phyloP scores from a whole-genome alignment of 2,888 invertebrate genomes.

The Brachyptera putata region DNA sequence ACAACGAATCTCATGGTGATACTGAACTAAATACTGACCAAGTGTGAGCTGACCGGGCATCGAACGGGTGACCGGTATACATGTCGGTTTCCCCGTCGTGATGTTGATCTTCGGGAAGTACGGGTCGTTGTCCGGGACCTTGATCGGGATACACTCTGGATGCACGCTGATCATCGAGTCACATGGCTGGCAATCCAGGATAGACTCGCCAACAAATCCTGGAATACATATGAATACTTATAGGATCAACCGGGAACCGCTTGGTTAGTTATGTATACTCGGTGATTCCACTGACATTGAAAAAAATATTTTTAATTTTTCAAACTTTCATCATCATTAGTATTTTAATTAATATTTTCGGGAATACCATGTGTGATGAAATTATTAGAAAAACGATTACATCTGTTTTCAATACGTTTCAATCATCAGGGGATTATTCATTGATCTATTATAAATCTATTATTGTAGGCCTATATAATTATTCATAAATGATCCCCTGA shows the following conservation, averaged over 20 bases:
- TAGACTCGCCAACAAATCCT: constrained; percentile 45
- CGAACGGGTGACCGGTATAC: constrained; percentile 49
- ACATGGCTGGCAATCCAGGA: constrained; percentile 48
- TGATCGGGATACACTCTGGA: constrained; percentile 52
- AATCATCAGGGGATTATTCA: no score
- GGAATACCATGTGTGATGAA: no score
- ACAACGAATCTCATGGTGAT: not conserved
- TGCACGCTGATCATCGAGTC: constrained; percentile 48
- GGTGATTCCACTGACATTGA: no score
- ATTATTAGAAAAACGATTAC: no score
- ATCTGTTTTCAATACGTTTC: no score
- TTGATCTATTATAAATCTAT: no score
- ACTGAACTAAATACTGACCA: constrained; percentile 38
- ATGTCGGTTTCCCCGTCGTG: constrained; percentile 45
- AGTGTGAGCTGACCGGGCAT: constrained; percentile 50
- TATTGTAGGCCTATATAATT: no score
- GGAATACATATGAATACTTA: not conserved
- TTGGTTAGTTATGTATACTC: no score
- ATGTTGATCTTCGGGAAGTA: constrained; percentile 47
- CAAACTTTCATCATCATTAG: no score
- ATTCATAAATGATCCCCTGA: no score
- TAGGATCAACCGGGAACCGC: not conserved
- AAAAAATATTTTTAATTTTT: no score
- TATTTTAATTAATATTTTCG: no score
- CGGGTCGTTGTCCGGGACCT: constrained; percentile 49